phyloP scores from a whole-genome alignment of 2,797 vertebrate species.

The Saxicola maurus region DNA sequence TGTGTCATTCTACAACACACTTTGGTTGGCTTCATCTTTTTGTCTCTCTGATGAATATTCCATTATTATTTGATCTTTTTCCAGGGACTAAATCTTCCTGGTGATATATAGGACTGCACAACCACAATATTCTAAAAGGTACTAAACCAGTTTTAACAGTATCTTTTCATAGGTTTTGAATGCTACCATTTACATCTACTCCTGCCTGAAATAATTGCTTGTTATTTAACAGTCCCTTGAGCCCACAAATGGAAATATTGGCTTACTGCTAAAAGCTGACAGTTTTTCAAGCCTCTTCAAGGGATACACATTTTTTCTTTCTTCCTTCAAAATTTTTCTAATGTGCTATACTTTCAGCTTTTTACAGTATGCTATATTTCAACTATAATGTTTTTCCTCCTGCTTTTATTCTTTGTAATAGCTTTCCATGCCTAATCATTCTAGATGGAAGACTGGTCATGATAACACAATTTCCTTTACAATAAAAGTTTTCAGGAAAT shows the following conservation, averaged over 20 bases:
- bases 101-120: not conserved
- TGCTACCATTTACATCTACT: conserved; percentile 15
- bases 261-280: conserved; percentile 27
- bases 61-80: not conserved
- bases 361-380: not conserved
- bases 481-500: not conserved
- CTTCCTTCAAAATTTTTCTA: not conserved
- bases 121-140: not conserved
- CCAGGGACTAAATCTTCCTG: not conserved
- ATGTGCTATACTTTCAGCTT: not conserved
- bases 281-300: conserved; percentile 16
- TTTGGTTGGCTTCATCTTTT: not conserved
- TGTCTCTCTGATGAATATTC: not conserved
- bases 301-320: not conserved
- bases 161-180: conserved; percentile 32
- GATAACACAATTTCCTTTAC: not conserved
- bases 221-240: conserved; percentile 42
- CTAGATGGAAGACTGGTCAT: not conserved
- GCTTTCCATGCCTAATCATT: not conserved
- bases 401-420: not conserved
- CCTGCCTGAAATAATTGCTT: conserved; percentile 47
- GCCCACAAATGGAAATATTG: conserved; percentile 50
- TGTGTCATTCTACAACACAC: not conserved
- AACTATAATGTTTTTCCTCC: not conserved
- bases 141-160: conserved; percentile 9